Base-by-base conservation (phyloP, 2,888 invertebrate genomes). In the Melinaea marsaeus region DNA sequence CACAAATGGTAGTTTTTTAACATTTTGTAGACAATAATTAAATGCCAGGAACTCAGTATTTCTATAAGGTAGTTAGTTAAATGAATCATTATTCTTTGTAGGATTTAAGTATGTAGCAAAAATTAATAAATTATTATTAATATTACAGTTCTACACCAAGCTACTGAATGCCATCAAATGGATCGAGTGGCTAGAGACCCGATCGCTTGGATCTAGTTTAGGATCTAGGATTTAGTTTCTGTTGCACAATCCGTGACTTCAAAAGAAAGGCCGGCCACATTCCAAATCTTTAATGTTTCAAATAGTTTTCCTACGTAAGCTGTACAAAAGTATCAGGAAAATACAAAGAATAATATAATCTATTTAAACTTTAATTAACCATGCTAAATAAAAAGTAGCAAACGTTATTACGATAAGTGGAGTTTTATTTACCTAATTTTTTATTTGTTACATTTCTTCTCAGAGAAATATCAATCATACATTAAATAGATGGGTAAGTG, bases 201-300 rank as follows among this genome's bases (percentile, higher is more conserved):
- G 83, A 90, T 22, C 22, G 22, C 22, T 22, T 22, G 22, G 22
- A 22, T 22, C 65, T 84, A 92, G 69, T 81, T 92, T 37, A 81
- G 22, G 22, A 83, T 63, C 75, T 85, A 22, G 94, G 94, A 0
- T 92, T 92, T 79, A 92, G 92, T 57, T 94, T 94, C 79, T 93
- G 93, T 72, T 94, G 94, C 75, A 83, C 85, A 2, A 84, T 94
- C 32, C 81, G 88, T 34, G 92, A 93, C 67, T 91, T 94, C 72
- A 85, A 92, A 54, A 83, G 84, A 67, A 81, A 81, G 2, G 82
- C 94, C 4, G 84, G 86, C 0, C 88, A 90, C 68, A 76, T 94
- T 13, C 94, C 94, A 0, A 22, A 69, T 78, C 2, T 87, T 94
- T 57, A 77, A 79, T 34, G 90, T 92, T 3, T 37, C 66, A 13